A percentile compares a stretch with the other conserved stretches of the same genome.
Evolutionary conservation across 92 coral and sea anemone genomes (phyloP).

Genomic region (Micromussa lordhowensis): DNA sequence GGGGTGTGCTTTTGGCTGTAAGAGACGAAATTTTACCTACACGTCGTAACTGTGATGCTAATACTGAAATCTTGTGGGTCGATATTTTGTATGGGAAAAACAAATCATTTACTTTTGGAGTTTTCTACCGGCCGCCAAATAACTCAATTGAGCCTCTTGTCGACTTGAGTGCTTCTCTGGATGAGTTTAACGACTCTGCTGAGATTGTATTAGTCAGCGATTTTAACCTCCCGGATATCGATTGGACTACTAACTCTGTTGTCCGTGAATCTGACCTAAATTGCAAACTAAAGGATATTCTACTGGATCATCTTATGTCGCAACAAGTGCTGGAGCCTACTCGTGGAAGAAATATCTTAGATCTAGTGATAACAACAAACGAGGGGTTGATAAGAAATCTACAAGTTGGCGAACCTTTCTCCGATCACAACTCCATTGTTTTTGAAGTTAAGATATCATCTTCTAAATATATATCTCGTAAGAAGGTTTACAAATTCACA

Average conservation of each 20-base stretch:
- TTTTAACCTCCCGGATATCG: slow-evolving; percentile 29
- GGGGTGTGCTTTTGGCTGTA: neutral
- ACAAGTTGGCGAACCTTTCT: slow-evolving; percentile 39
- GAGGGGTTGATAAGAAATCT: slow-evolving; percentile 23
- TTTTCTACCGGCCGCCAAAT: slow-evolving; percentile 17
- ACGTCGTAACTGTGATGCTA: neutral
- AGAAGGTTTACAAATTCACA: too few relatives aligned
- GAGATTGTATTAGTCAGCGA: slow-evolving; percentile 25
- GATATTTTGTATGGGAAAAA: slow-evolving; percentile 6
- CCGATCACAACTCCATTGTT: slow-evolving; percentile 35
- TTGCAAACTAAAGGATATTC: slow-evolving; percentile 35
- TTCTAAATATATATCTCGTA: neutral
- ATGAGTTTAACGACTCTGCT: slow-evolving; percentile 6
- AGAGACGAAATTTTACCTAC: neutral
- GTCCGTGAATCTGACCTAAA: slow-evolving; percentile 30
- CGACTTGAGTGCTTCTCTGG: slow-evolving; percentile 8
- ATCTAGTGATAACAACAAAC: slow-evolving; percentile 21
- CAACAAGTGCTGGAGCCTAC: slow-evolving; percentile 21
- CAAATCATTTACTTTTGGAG: slow-evolving; percentile 1
- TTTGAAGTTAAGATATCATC: slow-evolving; percentile 22
- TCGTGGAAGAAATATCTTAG: slow-evolving; percentile 23
- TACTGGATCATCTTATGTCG: slow-evolving; percentile 30
- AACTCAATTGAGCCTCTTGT: slow-evolving; percentile 13
- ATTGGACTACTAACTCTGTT: slow-evolving; percentile 26
- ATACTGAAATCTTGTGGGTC: too few relatives aligned